Conservation (phyloP, 2,797 vertebrate species). For the Coregonus sp. region DNA sequence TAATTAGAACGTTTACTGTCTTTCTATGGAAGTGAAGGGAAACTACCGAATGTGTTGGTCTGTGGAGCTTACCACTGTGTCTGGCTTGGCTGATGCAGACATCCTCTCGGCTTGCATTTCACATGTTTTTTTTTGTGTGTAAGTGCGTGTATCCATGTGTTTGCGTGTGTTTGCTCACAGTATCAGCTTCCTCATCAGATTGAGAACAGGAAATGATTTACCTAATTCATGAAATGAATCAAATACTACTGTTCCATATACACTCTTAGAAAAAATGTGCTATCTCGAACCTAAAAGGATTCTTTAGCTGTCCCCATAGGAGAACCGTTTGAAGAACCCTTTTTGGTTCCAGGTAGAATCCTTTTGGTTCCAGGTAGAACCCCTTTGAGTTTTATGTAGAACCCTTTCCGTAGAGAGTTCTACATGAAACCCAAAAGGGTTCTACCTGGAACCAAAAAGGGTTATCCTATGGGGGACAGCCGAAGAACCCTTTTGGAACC, state of each 20-base stretch:
- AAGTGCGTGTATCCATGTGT: not conserved
- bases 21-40: conserved; percentile 35
- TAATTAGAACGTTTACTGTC: conserved; percentile 32
- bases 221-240: not conserved
- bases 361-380: too few relatives aligned
- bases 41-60: conserved; percentile 21
- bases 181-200: not conserved
- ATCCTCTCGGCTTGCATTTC: not conserved
- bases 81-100: not conserved
- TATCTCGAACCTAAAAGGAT: too few relatives aligned
- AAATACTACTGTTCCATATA: too few relatives aligned
- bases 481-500: too few relatives aligned
- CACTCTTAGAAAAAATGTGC: too few relatives aligned
- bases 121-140: not conserved
- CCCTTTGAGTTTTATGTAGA: too few relatives aligned
- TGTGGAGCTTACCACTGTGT: not conserved
- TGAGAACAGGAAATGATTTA: not conserved
- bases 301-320: too few relatives aligned
- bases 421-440: too few relatives aligned
- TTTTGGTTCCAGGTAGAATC: too few relatives aligned
- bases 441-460: too few relatives aligned
- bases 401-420: not conserved
- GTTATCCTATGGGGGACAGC: too few relatives aligned
- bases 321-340: too few relatives aligned
- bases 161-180: not conserved